phyloP scores from a whole-genome alignment of 2,113 vertebrate species.

The Osmerus mordax region DNA sequence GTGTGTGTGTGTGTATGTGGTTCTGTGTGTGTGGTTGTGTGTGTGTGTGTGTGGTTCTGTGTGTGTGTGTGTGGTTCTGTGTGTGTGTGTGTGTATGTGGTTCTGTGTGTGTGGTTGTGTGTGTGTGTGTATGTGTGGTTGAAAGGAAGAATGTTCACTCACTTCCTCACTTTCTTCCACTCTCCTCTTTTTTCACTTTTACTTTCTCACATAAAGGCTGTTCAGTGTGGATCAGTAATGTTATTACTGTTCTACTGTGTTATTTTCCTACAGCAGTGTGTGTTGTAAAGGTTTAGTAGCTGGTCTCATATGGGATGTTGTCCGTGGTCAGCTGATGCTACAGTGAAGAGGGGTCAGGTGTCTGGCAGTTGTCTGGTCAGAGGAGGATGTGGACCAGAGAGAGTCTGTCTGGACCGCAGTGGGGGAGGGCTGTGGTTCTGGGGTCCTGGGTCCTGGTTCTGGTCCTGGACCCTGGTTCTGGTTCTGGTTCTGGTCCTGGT shows the following conservation, averaged over 20 bases:
- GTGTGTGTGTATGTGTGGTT: not conserved
- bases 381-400: conserved; percentile 72
- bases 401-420: conserved; percentile 76
- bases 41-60: conserved; percentile 2
- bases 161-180: too few relatives aligned
- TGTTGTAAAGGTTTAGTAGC: not conserved
- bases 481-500: too few relatives aligned
- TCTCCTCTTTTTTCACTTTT: too few relatives aligned
- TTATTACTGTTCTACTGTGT: too few relatives aligned
- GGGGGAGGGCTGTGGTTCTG: conserved; percentile 78
- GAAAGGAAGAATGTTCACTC: too few relatives aligned
- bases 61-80: not conserved
- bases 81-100: not conserved
- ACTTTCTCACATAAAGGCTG: too few relatives aligned
- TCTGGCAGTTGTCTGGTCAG: conserved; percentile 79
- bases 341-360: conserved; percentile 78
- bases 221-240: too few relatives aligned
- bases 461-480: too few relatives aligned
- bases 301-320: not conserved
- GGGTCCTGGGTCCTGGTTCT: not conserved
- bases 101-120: too few relatives aligned
- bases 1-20: not conserved
- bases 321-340: conserved; percentile 72
- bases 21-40: not conserved
- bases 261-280: too few relatives aligned